Evolutionary conservation across 2,113 vertebrate genomes (phyloP), one percentile per base, ranked within the genome.

Genomic region (Mesocricetus auratus): DNA sequence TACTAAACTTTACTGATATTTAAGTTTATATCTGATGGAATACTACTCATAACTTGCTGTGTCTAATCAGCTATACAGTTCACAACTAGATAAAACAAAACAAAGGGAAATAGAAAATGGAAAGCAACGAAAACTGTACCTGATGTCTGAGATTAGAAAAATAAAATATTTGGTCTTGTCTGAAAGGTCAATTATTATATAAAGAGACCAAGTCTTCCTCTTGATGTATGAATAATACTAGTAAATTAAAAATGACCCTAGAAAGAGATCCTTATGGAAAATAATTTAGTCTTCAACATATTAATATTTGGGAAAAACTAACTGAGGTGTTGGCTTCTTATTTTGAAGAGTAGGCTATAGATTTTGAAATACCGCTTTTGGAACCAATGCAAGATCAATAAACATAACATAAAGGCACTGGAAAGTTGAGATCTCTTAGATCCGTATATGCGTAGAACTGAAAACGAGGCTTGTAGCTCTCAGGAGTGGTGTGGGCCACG

Each of bases 331-430:
- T 82, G 53, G 5, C 12, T 13, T 82, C 26, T 42, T 83, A n/a
- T 29, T 83, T 62, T 42, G 24, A 83, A 62, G 36, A 13, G 24
- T 13, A 83, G 9, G 36, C 62, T 83, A 39, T 42, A 62, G n/a
- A 86, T 90, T 87, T 94, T 68, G 19, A 56, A 95, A 85, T 87
- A 87, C 68, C 86, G 7, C 39, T 90, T 81, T 90, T 92, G 60
- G 94, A 87, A 94, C 15, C 82, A n/a, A 88, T 1, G n/a, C 66
- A 87, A 94, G 89, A 92, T 83, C n/a, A 83, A n/a, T 73, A 29
- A 64, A 66, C 50, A 22, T 47, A 69, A 73, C n/a, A 83, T 31
- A 62, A 42, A 73, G 0, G 31, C 22, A 33, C 39, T 60, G 53
- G 42, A 19, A 13, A 81, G 33, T 77, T 12, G 50, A 56, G 36